Percentiles rank a stretch among this genome's conserved stretches.
These are phyloP conservation scores for Myiopsitta monachus DNA, from an alignment of 2,113 vertebrate species.

Conservation along the genomic window DNA sequence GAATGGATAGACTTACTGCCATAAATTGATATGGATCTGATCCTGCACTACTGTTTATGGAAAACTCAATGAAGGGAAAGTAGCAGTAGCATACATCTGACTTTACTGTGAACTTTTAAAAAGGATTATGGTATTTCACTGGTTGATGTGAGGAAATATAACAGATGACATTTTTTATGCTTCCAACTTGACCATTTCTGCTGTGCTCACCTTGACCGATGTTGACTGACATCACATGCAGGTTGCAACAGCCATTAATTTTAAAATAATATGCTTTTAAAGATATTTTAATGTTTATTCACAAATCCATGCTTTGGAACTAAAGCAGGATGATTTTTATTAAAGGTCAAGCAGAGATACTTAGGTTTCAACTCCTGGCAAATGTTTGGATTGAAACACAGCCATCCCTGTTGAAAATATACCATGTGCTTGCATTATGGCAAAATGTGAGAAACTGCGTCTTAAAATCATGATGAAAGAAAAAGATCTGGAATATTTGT, in stretches of 20 bases:
- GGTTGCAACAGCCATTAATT: background rate
- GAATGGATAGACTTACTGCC: background rate
- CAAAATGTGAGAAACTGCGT: background rate
- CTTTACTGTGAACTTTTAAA: background rate
- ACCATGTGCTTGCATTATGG: background rate
- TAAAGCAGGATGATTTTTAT: background rate
- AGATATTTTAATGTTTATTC: background rate
- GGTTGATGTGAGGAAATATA: background rate
- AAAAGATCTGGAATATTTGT: background rate
- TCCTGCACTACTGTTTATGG: background rate
- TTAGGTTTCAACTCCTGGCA: background rate
- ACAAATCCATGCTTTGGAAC: background rate
- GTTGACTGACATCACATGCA: background rate
- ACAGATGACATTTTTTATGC: background rate
- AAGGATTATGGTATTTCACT: background rate
- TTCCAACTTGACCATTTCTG: background rate
- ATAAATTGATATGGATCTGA: background rate
- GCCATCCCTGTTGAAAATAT: background rate
- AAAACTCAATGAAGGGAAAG: background rate
- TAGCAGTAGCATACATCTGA: background rate
- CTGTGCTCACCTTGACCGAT: background rate
- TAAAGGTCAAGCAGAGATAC: background rate
- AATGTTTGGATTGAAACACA: background rate
- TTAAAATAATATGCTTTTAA: constrained; percentile 14
- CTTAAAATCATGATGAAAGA: background rate